These are phyloP conservation scores for Mus spicilegus DNA, from an alignment of 2,113 vertebrate species.

Conservation along the genomic window DNA sequence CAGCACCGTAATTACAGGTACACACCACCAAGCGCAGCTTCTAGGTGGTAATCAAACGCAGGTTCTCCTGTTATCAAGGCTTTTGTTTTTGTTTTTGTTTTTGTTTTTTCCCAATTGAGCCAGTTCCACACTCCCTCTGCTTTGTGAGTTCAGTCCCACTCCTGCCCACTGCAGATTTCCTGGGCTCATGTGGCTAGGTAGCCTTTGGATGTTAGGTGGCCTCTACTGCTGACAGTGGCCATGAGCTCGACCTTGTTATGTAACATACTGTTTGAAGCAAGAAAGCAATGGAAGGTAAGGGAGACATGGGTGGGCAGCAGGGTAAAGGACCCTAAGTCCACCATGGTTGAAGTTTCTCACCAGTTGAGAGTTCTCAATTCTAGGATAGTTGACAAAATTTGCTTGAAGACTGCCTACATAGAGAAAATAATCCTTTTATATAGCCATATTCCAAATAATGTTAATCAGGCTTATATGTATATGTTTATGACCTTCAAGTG, in stretches of 20 bases:
- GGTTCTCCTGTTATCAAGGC: not conserved
- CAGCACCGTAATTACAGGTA: no score
- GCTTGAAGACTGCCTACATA: not conserved
- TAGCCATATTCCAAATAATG: not conserved
- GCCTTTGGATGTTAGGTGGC: not conserved
- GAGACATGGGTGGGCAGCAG: no score
- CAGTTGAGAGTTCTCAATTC: not conserved
- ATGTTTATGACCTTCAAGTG: not conserved
- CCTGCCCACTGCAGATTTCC: not conserved
- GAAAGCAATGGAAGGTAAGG: not conserved
- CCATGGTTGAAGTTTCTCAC: not conserved
- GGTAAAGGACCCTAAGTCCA: not conserved
- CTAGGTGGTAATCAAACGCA: not conserved
- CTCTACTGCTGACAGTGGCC: no score
- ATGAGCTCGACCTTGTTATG: rapidly evolving
- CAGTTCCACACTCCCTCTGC: not conserved
- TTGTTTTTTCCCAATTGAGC: no score
- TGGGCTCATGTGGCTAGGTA: no score
- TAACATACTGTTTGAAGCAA: not conserved
- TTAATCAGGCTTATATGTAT: not conserved
- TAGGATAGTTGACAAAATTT: not conserved
- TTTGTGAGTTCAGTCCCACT: not conserved
- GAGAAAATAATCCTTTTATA: not conserved
- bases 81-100: not conserved
- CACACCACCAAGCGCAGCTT: not conserved